These are phyloP conservation scores for Babyrousa celebensis DNA, from an alignment of 2,797 vertebrate genomes.

Conservation along the genomic window DNA sequence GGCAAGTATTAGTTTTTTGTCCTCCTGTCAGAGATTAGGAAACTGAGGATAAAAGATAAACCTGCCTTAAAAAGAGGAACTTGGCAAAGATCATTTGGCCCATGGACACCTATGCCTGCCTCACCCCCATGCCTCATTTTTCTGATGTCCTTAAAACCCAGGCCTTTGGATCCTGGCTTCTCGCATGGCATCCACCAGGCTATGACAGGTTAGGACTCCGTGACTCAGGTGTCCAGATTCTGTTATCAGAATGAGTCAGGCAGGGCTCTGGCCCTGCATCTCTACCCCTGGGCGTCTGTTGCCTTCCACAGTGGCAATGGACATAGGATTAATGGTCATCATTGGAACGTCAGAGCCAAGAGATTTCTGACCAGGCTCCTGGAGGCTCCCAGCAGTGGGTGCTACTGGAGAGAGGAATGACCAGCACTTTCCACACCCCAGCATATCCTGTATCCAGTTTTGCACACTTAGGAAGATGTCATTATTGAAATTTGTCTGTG, in stretches of 20 bases:
- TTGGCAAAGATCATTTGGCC: constrained; percentile 4
- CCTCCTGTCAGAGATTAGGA: constrained; percentile 10
- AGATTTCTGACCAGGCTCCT: neutral
- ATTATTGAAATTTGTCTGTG: constrained; percentile 77
- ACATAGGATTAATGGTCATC: neutral
- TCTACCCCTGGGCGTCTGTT: neutral
- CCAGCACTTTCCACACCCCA: neutral
- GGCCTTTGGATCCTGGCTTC: neutral
- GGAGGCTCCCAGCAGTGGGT: neutral
- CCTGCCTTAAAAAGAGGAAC: constrained; percentile 36
- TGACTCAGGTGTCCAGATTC: neutral
- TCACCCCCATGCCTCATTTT: neutral
- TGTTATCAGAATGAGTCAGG: neutral
- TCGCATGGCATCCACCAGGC: neutral
- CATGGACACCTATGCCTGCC: neutral
- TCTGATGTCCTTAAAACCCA: neutral
- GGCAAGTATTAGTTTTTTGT: constrained; percentile 8
- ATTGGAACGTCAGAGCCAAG: neutral
- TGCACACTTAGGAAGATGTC: constrained; percentile 32
- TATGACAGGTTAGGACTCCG: neutral
- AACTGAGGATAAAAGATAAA: constrained; percentile 23
- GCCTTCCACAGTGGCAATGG: neutral
- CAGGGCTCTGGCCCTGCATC: neutral
- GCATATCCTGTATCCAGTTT: neutral
- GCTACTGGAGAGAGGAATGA: neutral